These are phyloP conservation scores for Chironomus tepperi DNA, from an alignment of 1,140 invertebrate genomes.

Conservation along the genomic window DNA sequence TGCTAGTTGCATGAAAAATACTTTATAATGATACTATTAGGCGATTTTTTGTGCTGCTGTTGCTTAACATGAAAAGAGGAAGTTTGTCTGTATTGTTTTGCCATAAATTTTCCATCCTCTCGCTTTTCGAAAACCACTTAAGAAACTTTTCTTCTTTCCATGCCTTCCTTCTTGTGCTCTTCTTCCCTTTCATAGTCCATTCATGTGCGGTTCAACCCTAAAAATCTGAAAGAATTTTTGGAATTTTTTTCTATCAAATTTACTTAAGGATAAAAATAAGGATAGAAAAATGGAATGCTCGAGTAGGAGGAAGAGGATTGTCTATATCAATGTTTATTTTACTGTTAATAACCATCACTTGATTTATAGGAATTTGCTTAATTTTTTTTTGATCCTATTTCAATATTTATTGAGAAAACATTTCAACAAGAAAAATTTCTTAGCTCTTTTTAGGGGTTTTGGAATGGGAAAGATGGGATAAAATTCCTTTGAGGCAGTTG, in stretches of 20 bases:
- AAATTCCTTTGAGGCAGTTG: constrained; percentile 1
- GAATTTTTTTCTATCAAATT: not conserved
- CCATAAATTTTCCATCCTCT: constrained; percentile 20
- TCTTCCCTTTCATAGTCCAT: not conserved
- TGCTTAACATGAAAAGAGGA: not conserved
- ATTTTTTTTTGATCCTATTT: constrained; percentile 22
- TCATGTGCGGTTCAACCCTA: constrained; percentile 13
- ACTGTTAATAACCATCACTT: constrained; percentile 23
- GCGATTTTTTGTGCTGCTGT: not conserved
- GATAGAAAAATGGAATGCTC: no score
- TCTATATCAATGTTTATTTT: constrained; percentile 17
- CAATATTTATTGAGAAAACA: constrained; percentile 22
- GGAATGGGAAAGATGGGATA: not conserved
- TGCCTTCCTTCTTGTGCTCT: no score
- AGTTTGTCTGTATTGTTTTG: constrained; percentile 21
- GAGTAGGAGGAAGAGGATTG: not conserved
- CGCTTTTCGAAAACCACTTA: constrained; percentile 20
- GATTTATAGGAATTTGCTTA: constrained; percentile 20
- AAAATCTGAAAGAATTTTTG: not conserved
- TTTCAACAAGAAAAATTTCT: not conserved
- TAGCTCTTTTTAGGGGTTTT: not conserved
- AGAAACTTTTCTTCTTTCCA: constrained; percentile 17
- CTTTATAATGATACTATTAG: constrained; percentile 22
- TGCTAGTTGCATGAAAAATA: not conserved
- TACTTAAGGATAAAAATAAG: no score